These are phyloP conservation scores for Tolmerus cingulatus DNA, from an alignment of 2,888 invertebrate genomes.

Conservation along the genomic window DNA sequence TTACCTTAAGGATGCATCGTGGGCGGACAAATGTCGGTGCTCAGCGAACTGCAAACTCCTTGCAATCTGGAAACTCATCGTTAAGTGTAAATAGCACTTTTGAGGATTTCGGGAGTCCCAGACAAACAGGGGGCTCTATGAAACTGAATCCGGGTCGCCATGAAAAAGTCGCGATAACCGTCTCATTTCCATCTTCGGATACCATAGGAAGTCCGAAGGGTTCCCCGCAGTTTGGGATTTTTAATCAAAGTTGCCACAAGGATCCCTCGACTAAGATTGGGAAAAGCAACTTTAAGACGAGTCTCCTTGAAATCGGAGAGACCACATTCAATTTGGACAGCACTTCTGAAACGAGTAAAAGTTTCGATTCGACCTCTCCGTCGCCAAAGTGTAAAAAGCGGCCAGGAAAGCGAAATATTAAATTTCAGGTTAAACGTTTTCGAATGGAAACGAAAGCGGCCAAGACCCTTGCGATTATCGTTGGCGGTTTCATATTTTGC, in stretches of 20 bases:
- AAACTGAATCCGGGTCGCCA: constrained; percentile 67
- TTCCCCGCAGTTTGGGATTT: constrained; percentile 56
- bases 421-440: constrained; percentile 89
- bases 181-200: constrained; percentile 83
- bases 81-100: constrained; percentile 68
- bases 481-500: constrained; percentile 95
- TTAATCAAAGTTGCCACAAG: constrained; percentile 49
- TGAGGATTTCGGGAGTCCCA: constrained; percentile 59
- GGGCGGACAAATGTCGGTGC: constrained; percentile 72
- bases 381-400: constrained; percentile 66
- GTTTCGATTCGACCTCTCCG: constrained; percentile 10
- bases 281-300: constrained; percentile 57
- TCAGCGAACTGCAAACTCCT: constrained; percentile 66
- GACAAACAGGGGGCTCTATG: constrained; percentile 64
- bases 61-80: constrained; percentile 70
- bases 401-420: constrained; percentile 87
- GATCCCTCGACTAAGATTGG: constrained; percentile 51
- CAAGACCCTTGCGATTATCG: constrained; percentile 95
- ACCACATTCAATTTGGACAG: constrained; percentile 58
- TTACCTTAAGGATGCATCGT: constrained; percentile 89
- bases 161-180: constrained; percentile 83
- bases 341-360: constrained; percentile 3
- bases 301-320: constrained; percentile 60
- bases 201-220: constrained; percentile 64
- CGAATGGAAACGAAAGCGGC: constrained; percentile 97